Evolutionary conservation across 2,797 vertebrate species (phyloP).

Genomic region (Anomalospiza imberbis): DNA sequence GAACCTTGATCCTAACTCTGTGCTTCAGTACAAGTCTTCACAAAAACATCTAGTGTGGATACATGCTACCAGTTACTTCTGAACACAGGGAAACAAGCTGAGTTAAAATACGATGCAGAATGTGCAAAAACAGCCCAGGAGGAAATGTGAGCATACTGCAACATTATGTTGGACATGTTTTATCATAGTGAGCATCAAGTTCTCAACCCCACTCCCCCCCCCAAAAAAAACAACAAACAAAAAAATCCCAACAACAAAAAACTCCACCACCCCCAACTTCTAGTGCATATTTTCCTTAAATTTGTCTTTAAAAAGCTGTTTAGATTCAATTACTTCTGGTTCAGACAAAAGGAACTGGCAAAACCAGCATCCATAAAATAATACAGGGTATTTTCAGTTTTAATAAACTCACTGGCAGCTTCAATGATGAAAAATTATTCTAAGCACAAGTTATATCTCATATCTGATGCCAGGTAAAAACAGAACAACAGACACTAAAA

Average conservation of each 20-base stretch:
- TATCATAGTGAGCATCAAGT: background rate
- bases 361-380: background rate
- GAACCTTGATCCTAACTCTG: background rate
- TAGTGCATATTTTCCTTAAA: background rate
- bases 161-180: background rate
- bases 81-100: background rate
- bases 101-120: background rate
- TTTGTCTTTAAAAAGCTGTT: background rate
- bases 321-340: background rate
- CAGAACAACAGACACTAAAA: background rate
- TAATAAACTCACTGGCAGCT: background rate
- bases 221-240: background rate
- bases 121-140: background rate
- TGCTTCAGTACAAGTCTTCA: background rate
- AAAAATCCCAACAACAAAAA: background rate
- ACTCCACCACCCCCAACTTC: background rate
- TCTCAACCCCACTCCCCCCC: background rate
- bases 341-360: background rate
- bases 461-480: constrained; percentile 11
- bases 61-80: background rate
- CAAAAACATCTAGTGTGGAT: background rate
- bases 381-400: background rate
- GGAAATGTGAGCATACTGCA: background rate
- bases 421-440: background rate
- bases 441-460: background rate